Evolutionary conservation across 2,113 vertebrate species (phyloP).

Genomic region (Ondatra zibethicus): DNA sequence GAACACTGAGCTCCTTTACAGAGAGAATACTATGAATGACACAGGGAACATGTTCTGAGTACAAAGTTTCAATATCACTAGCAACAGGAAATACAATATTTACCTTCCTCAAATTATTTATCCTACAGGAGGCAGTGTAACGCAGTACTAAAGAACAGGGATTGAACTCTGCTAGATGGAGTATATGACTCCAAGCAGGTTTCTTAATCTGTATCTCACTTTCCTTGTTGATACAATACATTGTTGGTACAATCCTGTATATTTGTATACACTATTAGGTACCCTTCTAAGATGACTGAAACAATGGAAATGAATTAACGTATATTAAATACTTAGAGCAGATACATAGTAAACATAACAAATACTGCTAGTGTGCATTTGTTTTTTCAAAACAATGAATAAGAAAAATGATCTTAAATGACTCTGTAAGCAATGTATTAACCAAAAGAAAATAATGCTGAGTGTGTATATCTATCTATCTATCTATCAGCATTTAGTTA

Average conservation of each 20-base stretch:
- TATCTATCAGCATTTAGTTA: not conserved
- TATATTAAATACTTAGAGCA: conserved; percentile 32
- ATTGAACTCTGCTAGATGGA: not conserved
- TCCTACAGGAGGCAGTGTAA: not conserved
- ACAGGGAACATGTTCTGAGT: conserved; percentile 35
- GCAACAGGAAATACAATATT: conserved; percentile 9
- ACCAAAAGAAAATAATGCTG: conserved; percentile 59
- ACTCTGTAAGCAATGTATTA: conserved; percentile 14
- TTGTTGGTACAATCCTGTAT: not conserved
- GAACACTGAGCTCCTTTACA: not conserved
- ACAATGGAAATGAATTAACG: conserved; percentile 2
- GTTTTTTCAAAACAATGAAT: conserved; percentile 40
- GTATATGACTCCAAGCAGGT: not conserved
- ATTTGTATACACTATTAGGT: not conserved
- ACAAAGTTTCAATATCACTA: conserved; percentile 44
- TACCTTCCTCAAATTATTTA: conserved; percentile 42
- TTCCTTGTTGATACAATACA: not conserved
- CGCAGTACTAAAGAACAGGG: not conserved
- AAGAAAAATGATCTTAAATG: conserved; percentile 55
- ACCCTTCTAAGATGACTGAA: not conserved
- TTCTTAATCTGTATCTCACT: not conserved
- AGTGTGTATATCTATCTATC: not conserved
- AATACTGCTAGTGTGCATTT: not conserved
- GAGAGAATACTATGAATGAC: not conserved
- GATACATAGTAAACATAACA: not conserved